A percentile compares a stretch with the other conserved stretches of the same genome.
phyloP scores from a whole-genome alignment of 2,797 vertebrate genomes.

The Siniperca scherzeri region DNA sequence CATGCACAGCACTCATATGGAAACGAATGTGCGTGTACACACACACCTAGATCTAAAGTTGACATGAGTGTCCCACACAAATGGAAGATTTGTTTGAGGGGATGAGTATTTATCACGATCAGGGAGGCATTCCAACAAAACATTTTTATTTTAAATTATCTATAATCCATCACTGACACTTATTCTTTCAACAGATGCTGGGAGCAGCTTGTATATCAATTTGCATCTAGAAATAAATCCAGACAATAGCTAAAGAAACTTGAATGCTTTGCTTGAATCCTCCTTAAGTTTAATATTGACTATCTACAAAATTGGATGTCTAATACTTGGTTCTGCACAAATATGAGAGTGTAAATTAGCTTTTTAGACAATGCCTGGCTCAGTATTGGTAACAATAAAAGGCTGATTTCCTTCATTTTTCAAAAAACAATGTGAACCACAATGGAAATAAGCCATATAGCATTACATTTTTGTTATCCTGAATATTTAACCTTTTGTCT shows the following conservation, averaged over 20 bases:
- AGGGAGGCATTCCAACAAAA: constrained; percentile 53
- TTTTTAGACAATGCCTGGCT: constrained; percentile 34
- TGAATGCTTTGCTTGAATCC: constrained; percentile 5
- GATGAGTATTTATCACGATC: constrained; percentile 49
- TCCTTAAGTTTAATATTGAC: background rate
- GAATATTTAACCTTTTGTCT: constrained; percentile 14
- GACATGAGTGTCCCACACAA: constrained; percentile 52
- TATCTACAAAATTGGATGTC: constrained; percentile 5
- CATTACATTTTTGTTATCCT: constrained; percentile 13
- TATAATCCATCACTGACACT: constrained; percentile 47
- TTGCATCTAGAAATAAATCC: constrained; percentile 44
- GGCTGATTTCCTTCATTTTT: constrained; percentile 6
- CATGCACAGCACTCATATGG: constrained; percentile 27
- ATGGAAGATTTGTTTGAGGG: constrained; percentile 49
- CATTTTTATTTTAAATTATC: constrained; percentile 59
- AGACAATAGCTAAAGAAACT: constrained; percentile 43
- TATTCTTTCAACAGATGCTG: constrained; percentile 69
- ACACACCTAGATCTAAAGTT: constrained; percentile 33
- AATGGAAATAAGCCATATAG: background rate
- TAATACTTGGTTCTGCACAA: background rate
- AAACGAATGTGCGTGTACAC: constrained; percentile 27
- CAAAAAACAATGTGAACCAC: constrained; percentile 30
- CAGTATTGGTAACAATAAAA: background rate
- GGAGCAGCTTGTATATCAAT: constrained; percentile 53
- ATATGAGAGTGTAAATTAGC: background rate